Base-by-base conservation (phyloP, 2,113 vertebrate genomes). In the Naja naja region DNA sequence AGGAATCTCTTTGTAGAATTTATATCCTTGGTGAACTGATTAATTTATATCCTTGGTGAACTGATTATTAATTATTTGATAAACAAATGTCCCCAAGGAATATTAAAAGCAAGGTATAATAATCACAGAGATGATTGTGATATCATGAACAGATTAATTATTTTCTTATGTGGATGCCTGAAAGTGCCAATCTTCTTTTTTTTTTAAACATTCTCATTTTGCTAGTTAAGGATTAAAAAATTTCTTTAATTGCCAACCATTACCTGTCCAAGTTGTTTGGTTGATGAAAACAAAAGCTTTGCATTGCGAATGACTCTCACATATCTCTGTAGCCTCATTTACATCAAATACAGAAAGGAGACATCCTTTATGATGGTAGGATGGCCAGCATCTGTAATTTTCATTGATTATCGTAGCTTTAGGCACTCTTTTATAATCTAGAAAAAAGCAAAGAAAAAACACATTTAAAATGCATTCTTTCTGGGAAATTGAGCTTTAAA, bases 201-300 rank as follows among this genome's bases (percentile, higher is more conserved):
- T 92, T 92, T 88, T 88, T 4, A 88, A 39, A 34, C n/a, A 88
- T 53, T 88, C 47, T 7, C 22, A 88, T 47, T 34, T 69, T 64
- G 56, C 22, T 87, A 30, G 23, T 54, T 53, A 22, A 54, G n/a
- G 25, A 27, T 81, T 45, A 39, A 1, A 39, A 56, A 88, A 87
- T 45, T 18, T 52, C 56, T 89, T 69, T 49, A 49, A 2, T 1
- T 5, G 45, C 81, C 91, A 88, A 4, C 45, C 0, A 5, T 93
- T 96, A 99, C 98, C 98, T 97, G 98, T 98, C 98, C 98, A 99
- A n/a, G 98, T 98, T 0, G 97, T 98, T 97, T 98, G 98, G 95
- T 99, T 98, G 87, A 98, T 98, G 45, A 98, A 89, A 91, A 98
- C 98, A 2, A 99, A 99, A 94, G 98, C 98, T 91, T 93, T 97